Evolutionary conservation across 2,888 invertebrate genomes (phyloP).

Genomic region (Electrophaes corylata): DNA sequence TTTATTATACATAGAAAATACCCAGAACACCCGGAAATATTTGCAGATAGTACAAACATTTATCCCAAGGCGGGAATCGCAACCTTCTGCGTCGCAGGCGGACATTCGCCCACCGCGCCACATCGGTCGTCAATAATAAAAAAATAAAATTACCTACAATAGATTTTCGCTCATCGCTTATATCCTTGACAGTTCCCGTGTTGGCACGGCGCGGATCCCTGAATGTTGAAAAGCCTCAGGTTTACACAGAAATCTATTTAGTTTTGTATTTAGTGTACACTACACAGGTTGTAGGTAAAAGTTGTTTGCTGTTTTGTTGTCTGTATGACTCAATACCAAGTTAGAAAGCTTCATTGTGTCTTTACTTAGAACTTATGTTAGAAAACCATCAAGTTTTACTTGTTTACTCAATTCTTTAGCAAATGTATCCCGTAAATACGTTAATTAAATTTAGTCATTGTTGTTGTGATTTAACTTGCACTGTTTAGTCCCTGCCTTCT

Average conservation of each 20-base stretch:
- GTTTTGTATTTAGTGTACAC: slow-evolving; percentile 44
- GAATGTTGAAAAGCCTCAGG: slow-evolving; percentile 47
- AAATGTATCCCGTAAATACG: not conserved
- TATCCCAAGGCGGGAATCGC: too few species aligned
- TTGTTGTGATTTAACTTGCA: too few species aligned
- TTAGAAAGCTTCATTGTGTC: slow-evolving; percentile 29
- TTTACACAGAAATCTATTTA: slow-evolving; percentile 61
- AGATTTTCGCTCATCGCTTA: slow-evolving; percentile 19
- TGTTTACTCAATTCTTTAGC: not conserved
- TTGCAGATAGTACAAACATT: too few species aligned
- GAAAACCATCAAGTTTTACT: not conserved
- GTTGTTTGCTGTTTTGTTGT: slow-evolving; percentile 43
- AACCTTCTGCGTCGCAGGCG: too few species aligned
- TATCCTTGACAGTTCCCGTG: slow-evolving; percentile 38
- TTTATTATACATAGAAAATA: too few species aligned
- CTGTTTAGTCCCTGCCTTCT: too few species aligned
- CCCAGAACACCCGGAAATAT: too few species aligned
- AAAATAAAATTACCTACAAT: not conserved
- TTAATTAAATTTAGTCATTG: too few species aligned
- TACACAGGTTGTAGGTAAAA: slow-evolving; percentile 39
- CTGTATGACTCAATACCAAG: slow-evolving; percentile 34
- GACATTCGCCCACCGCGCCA: too few species aligned
- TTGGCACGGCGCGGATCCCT: slow-evolving; percentile 54
- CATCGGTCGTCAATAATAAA: not conserved
- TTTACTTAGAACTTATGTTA: not conserved